These are phyloP conservation scores for Oscheius onirici DNA, from an alignment of 2,888 invertebrate genomes.

Conservation along the genomic window DNA sequence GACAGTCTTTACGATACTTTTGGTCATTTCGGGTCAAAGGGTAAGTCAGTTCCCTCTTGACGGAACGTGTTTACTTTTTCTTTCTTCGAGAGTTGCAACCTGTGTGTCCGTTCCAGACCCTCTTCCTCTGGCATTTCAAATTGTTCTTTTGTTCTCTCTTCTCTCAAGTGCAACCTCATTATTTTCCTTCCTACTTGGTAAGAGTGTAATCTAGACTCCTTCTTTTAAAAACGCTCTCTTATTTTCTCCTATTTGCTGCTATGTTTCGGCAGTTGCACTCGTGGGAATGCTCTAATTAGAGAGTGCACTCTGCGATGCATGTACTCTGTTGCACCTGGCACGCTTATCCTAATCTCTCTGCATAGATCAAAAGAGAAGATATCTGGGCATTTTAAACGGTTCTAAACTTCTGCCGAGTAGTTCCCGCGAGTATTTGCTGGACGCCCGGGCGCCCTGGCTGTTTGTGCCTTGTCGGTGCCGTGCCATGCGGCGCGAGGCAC, in stretches of 20 bases:
- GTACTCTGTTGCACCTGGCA: slow-evolving; percentile 9
- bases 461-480: slow-evolving; percentile 7
- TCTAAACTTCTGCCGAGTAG: not conserved
- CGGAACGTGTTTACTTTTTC: slow-evolving; percentile 9
- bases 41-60: not conserved
- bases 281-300: slow-evolving; percentile 3
- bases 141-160: not conserved
- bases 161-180: not conserved
- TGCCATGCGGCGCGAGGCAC: slow-evolving; percentile 22
- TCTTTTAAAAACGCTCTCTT: not conserved
- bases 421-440: not conserved
- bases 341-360: not conserved
- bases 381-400: not conserved
- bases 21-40: not conserved
- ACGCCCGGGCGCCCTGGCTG: slow-evolving; percentile 10
- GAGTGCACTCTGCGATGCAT: not conserved
- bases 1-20: slow-evolving; percentile 12
- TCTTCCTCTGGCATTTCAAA: not conserved
- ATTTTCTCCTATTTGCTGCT: not conserved
- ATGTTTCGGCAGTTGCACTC: not conserved
- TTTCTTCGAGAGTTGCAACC: slow-evolving; percentile 11
- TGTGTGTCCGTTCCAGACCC: slow-evolving; percentile 17
- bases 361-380: no score
- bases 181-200: not conserved
- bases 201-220: not conserved